Evolutionary conservation across 2,888 invertebrate species (phyloP).

Genomic region (Eupithecia exiguata): DNA sequence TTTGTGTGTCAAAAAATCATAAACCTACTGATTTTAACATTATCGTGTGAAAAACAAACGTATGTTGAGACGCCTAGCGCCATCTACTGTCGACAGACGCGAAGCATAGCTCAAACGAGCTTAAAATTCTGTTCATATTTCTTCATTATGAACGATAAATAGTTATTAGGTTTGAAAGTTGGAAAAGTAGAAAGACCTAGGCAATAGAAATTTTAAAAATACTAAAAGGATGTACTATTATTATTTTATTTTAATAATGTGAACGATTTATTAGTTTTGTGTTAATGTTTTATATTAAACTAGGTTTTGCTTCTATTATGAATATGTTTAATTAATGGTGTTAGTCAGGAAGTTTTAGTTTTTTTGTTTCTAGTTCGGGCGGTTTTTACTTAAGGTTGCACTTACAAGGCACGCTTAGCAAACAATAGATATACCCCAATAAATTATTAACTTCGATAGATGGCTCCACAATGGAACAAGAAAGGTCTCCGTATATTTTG

Average conservation of each 20-base stretch:
- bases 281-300: too few relatives aligned
- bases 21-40: neutral
- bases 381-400: slow-evolving; percentile 7
- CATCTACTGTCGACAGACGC: neutral
- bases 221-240: too few relatives aligned
- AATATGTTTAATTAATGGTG: too few relatives aligned
- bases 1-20: too few relatives aligned
- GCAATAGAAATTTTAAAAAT: too few relatives aligned
- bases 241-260: too few relatives aligned
- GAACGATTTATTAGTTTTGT: neutral
- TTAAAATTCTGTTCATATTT: neutral
- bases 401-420: slow-evolving; percentile 28
- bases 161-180: too few relatives aligned
- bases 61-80: neutral
- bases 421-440: slow-evolving; percentile 16
- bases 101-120: neutral
- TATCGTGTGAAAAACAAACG: neutral
- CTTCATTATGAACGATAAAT: too few relatives aligned
- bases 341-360: too few relatives aligned
- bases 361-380: too few relatives aligned
- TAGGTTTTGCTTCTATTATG: too few relatives aligned
- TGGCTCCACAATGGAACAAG: slow-evolving; percentile 8
- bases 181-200: too few relatives aligned
- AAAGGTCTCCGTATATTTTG: slow-evolving; percentile 19
- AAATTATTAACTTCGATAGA: slow-evolving; percentile 21